A percentile compares a stretch with the other conserved stretches of the same genome.
These are phyloP conservation scores for Ctenoplectra terminalis DNA, from an alignment of 1,140 invertebrate genomes.

Conservation along the genomic window DNA sequence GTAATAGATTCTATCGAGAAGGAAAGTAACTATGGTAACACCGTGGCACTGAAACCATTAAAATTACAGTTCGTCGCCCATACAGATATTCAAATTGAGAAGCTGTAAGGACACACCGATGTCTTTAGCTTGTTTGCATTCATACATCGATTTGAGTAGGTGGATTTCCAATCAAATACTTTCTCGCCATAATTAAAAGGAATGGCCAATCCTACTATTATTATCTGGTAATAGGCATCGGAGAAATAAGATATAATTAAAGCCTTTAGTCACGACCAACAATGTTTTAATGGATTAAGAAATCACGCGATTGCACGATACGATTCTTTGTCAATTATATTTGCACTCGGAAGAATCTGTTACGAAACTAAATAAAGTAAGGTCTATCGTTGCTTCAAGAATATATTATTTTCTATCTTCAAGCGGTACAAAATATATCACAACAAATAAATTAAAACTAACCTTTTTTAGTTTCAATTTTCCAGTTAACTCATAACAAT, in stretches of 20 bases:
- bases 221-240: background rate
- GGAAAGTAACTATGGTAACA: background rate
- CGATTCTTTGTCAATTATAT: background rate
- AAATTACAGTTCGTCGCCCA: background rate
- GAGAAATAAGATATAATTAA: conserved; percentile 4
- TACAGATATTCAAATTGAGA: background rate
- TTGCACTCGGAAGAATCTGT: background rate
- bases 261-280: background rate
- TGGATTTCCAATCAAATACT: conserved; percentile 5
- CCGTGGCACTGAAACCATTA: background rate
- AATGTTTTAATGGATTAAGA: background rate
- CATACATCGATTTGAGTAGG: background rate
- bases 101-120: background rate
- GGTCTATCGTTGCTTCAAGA: background rate
- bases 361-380: background rate
- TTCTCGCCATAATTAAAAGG: conserved; percentile 30
- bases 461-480: background rate
- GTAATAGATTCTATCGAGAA: background rate
- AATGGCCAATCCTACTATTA: conserved; percentile 10
- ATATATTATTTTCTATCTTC: background rate
- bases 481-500: too few relatives aligned
- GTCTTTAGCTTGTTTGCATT: background rate
- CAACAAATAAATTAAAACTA: background rate
- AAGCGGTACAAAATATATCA: background rate
- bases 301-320: background rate